Conservation (phyloP, 2,113 vertebrate genomes). For the Mystacornis crossleyi region DNA sequence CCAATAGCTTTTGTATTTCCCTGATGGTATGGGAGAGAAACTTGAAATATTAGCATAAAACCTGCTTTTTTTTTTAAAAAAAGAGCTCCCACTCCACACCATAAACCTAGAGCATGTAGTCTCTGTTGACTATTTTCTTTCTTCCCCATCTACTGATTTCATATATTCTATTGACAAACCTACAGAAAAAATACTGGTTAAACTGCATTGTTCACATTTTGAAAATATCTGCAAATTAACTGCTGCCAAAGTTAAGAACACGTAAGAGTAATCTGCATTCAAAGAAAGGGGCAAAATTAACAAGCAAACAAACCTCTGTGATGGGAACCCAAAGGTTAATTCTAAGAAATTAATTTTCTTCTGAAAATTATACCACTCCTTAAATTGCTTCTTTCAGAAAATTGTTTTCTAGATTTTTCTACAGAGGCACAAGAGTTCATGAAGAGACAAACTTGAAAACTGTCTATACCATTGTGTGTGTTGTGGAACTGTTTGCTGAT, state of each 20-base stretch:
- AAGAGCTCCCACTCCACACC: neutral
- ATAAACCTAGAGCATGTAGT: neutral
- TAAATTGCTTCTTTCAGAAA: neutral
- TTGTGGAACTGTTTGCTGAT: neutral
- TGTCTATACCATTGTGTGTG: neutral
- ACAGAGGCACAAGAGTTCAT: neutral
- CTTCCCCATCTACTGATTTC: neutral
- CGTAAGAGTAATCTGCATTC: neutral
- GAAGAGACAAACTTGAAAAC: neutral
- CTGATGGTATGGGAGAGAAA: neutral
- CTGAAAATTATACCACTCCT: neutral
- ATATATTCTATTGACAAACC: neutral
- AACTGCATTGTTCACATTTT: neutral
- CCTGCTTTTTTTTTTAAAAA: rapidly evolving
- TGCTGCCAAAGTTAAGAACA: neutral
- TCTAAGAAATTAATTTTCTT: neutral
- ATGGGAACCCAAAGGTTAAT: neutral
- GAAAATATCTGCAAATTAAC: conserved; percentile 1
- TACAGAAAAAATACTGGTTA: neutral
- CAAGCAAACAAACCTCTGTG: neutral
- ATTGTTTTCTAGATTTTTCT: neutral
- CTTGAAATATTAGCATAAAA: neutral
- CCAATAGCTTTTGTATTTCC: neutral
- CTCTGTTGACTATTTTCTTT: neutral
- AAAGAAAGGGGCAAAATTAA: neutral